These are phyloP conservation scores for Zosterops borbonicus DNA, from an alignment of 2,113 vertebrate genomes.

Conservation along the genomic window DNA sequence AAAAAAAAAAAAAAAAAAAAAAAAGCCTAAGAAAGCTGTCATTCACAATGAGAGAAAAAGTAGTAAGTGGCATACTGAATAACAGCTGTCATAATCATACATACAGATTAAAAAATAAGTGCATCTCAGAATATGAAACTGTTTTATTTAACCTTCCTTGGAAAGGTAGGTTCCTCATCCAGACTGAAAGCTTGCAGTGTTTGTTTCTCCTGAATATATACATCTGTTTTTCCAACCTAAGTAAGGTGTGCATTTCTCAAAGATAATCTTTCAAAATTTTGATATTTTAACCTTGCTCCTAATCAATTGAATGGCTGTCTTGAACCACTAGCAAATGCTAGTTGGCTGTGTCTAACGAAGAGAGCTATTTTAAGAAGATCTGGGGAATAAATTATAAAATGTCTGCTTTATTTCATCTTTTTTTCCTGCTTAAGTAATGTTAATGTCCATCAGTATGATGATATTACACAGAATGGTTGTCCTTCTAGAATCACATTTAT, in stretches of 20 bases:
- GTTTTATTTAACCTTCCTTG: not conserved
- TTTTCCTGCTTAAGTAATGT: not conserved
- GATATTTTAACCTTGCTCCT: not conserved
- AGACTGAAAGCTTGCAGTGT: not conserved
- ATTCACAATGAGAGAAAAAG: not conserved
- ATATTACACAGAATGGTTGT: not conserved
- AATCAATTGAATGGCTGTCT: not conserved
- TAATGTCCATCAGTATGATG: not conserved
- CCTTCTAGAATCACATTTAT: not conserved
- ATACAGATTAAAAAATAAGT: not conserved
- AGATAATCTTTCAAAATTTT: not conserved
- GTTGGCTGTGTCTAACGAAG: not conserved
- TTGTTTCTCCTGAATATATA: not conserved
- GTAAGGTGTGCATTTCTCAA: not conserved
- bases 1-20: no score
- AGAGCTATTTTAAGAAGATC: not conserved
- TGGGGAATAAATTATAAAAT: not conserved
- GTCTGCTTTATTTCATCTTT: not conserved
- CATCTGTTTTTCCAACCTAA: not conserved
- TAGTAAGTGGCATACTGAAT: not conserved
- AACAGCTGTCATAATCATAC: not conserved
- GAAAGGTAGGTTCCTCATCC: not conserved
- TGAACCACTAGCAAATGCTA: not conserved
- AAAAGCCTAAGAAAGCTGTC: not conserved
- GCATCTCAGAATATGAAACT: not conserved